Evolutionary conservation across 1,140 invertebrate genomes (phyloP), one percentile per base, ranked within the genome.

Genomic region (Rhagoletis pomonella): DNA sequence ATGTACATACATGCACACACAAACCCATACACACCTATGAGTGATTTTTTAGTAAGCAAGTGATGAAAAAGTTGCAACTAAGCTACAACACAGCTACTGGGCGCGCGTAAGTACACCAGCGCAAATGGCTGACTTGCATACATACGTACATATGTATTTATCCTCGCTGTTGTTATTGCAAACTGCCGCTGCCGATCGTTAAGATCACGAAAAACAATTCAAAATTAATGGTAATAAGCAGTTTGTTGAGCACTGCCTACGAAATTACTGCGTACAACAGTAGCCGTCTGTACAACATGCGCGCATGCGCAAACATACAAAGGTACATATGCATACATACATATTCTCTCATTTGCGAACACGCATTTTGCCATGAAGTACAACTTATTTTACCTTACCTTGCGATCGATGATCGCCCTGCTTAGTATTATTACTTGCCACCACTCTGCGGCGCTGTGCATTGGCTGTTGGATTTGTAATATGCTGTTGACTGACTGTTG

Each of bases 141-240:
- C 73, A 19, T 81, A 77, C 1, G 29, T 42, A 64, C 39, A 29
- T 86, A 58, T 86, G 19, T 17, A 65, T 86, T 42, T 86, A 65
- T 65, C 29, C 42, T 50, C 55, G 29, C 62, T 50, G 58, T 65
- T 86, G 39, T 86, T 67, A 60, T 86, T 87, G 87, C 67, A 88
- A 84, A 87, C 60, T 62, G 86, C 29, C 47, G 29, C 73, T 55
- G 67, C 17, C 90, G 91, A 92, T 92, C 91, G 91, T 92, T 92
- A 92, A 91, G 91, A 92, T 92, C 91, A 92, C 91, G 91, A 92
- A 92, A 91, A 92, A 91, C 91, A 92, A 90, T 91, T 92, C 91
- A 92, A 92, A 92, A 92, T 92, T 92, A 91, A 92, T 92, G 91
- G 90, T 92, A 92, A 92, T 92, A 92, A 92, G 90, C 91, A 92